Evolutionary conservation across 2,797 vertebrate genomes (phyloP).

Genomic region (Ataeniobius toweri): DNA sequence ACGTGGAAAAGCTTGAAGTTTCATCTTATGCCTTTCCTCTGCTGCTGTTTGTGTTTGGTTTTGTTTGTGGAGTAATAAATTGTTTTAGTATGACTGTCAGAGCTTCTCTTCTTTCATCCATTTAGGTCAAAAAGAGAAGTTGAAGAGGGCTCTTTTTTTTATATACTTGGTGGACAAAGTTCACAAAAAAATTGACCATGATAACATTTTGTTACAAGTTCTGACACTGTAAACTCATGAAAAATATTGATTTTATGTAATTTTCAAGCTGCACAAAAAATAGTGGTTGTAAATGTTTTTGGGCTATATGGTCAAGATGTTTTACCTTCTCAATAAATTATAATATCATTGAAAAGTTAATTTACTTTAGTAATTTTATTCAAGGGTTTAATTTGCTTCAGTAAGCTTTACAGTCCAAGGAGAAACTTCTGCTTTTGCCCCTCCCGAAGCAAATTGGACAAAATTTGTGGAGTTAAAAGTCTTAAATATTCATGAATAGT

Average conservation of each 20-base stretch:
- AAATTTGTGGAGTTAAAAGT: neutral
- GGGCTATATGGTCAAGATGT: neutral
- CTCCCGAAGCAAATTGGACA: neutral
- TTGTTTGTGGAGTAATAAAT: slow-evolving; percentile 4
- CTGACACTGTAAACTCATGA: neutral
- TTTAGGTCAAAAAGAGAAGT: neutral
- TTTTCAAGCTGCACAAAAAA: neutral
- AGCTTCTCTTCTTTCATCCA: slow-evolving; percentile 2
- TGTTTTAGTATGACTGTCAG: slow-evolving; percentile 8
- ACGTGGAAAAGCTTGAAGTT: slow-evolving; percentile 55
- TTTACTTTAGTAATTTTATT: neutral
- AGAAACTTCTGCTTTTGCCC: neutral
- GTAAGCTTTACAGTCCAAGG: neutral
- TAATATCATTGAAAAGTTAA: neutral
- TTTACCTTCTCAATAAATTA: neutral
- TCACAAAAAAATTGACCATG: neutral
- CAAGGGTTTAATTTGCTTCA: neutral
- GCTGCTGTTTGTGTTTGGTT: neutral
- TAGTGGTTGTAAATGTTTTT: neutral
- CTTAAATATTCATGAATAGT: neutral
- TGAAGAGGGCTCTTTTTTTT: neutral
- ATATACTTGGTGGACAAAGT: neutral
- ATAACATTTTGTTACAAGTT: neutral
- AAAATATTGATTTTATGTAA: neutral
- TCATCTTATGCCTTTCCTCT: slow-evolving; percentile 21